Conservation (phyloP, 2,888 invertebrate genomes). For the Rhagonycha fulva region DNA sequence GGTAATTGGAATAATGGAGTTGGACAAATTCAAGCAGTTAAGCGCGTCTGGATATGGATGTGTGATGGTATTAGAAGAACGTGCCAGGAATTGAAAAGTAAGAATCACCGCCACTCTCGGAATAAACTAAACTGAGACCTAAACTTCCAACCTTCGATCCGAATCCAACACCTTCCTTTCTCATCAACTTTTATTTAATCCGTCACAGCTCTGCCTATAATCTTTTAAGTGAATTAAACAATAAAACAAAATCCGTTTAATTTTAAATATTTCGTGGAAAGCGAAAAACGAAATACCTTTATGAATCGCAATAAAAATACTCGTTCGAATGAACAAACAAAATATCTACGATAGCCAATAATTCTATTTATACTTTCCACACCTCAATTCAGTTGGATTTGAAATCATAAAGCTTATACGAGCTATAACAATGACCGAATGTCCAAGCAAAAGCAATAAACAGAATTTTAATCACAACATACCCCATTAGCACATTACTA, state of each 20-base stretch:
- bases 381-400: conserved; percentile 46
- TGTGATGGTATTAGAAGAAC: conserved; percentile 54
- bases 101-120: conserved; percentile 50
- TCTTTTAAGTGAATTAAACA: conserved; percentile 28
- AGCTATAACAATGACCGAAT: conserved; percentile 48
- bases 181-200: conserved; percentile 4
- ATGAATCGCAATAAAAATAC: conserved; percentile 51
- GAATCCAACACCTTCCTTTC: conserved; percentile 18
- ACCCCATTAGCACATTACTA: conserved; percentile 56
- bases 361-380: conserved; percentile 53
- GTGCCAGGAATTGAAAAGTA: conserved; percentile 54
- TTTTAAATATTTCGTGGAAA: not conserved
- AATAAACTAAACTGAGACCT: conserved; percentile 42
- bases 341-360: conserved; percentile 55
- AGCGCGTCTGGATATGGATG: conserved; percentile 50
- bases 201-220: conserved; percentile 14
- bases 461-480: conserved; percentile 56
- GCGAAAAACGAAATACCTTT: conserved; percentile 40
- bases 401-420: conserved; percentile 50
- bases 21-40: conserved; percentile 50
- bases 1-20: conserved; percentile 35
- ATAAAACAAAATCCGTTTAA: conserved; percentile 36
- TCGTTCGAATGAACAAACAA: conserved; percentile 53
- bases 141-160: conserved; percentile 32
- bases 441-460: conserved; percentile 52